Percentiles rank a stretch among this genome's conserved stretches.
These are phyloP conservation scores for Lacerta bilineata DNA, from an alignment of 2,797 vertebrate genomes.

Conservation along the genomic window DNA sequence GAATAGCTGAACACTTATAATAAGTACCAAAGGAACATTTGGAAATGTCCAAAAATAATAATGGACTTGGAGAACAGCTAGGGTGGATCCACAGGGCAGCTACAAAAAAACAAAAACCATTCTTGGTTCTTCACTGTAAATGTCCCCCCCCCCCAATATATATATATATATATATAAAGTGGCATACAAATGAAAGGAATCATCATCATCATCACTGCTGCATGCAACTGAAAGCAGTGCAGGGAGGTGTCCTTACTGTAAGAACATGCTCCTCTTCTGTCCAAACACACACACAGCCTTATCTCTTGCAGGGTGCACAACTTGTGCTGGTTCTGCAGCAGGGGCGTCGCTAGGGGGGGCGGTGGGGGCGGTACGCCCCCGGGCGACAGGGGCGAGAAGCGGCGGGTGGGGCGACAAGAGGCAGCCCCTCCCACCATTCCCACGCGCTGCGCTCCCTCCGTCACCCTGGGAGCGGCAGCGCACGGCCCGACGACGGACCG, in stretches of 20 bases:
- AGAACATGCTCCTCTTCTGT: not conserved
- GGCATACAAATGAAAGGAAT: too few relatives aligned
- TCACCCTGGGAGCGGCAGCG: too few relatives aligned
- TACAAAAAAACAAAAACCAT: not conserved
- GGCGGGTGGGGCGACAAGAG: too few relatives aligned
- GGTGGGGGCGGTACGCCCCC: too few relatives aligned
- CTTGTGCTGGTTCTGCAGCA: not conserved
- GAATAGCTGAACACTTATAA: not conserved
- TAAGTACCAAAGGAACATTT: not conserved
- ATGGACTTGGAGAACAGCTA: not conserved
- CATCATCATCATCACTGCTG: not conserved
- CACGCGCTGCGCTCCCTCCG: too few relatives aligned
- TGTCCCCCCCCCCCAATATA: too few relatives aligned
- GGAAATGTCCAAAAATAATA: not conserved
- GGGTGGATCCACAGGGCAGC: not conserved
- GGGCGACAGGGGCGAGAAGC: too few relatives aligned
- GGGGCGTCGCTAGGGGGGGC: too few relatives aligned
- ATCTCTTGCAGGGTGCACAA: not conserved
- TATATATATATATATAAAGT: too few relatives aligned
- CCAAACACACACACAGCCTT: not conserved
- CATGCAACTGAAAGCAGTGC: not conserved
- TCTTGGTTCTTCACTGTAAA: not conserved
- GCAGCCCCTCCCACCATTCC: too few relatives aligned
- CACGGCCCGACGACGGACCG: too few relatives aligned
- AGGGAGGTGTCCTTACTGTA: not conserved